phyloP scores from a whole-genome alignment of 2,113 vertebrate genomes.

The Passer domesticus region DNA sequence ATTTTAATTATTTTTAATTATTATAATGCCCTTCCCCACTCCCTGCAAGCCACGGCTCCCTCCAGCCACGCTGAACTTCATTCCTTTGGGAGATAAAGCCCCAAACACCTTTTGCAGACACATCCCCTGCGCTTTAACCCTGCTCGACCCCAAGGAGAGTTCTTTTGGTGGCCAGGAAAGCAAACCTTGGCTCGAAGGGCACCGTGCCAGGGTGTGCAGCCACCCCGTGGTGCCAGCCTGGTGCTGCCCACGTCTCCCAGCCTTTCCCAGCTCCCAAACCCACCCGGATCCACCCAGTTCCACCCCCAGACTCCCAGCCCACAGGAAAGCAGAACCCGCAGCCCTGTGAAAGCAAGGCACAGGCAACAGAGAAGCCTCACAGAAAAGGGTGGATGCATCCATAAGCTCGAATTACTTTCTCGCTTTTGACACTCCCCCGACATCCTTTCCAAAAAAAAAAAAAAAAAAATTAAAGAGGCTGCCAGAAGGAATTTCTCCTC shows the following conservation, averaged over 20 bases:
- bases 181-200: rapidly evolving
- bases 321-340: neutral
- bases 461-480: neutral
- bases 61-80: neutral
- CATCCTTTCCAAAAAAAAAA: too few relatives aligned
- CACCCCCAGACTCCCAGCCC: neutral
- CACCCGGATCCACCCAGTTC: neutral
- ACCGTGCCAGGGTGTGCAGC: too few relatives aligned
- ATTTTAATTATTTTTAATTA: neutral
- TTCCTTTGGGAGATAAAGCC: neutral
- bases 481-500: constrained; percentile 1
- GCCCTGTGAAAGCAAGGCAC: neutral
- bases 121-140: neutral
- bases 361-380: neutral
- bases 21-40: neutral
- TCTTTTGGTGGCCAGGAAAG: neutral
- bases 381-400: neutral
- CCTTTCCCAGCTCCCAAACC: neutral
- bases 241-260: neutral
- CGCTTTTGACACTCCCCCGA: neutral
- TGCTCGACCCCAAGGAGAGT: neutral
- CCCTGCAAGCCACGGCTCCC: neutral
- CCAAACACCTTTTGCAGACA: neutral
- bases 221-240: too few relatives aligned
- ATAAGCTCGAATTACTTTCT: neutral